phyloP scores from a whole-genome alignment of 2,888 invertebrate genomes.

The Tiliacea aurago region DNA sequence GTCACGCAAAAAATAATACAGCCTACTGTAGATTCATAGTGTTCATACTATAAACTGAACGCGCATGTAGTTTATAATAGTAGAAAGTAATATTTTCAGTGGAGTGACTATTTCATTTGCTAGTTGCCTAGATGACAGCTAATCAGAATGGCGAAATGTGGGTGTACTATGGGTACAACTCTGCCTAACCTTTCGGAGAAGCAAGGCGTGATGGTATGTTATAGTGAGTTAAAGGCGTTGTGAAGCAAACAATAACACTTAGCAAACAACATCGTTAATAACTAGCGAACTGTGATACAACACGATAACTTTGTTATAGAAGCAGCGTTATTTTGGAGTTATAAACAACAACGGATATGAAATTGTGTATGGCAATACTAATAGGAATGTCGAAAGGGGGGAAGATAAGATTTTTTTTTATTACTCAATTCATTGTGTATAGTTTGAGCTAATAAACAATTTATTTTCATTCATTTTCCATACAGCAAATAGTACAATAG shows the following conservation, averaged over 20 bases:
- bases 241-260: background rate
- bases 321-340: background rate
- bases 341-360: background rate
- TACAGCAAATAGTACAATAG: too few relatives aligned
- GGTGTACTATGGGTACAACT: too few relatives aligned
- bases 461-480: too few relatives aligned
- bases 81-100: background rate
- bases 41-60: background rate
- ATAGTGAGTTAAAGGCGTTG: background rate
- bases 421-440: too few relatives aligned
- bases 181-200: too few relatives aligned
- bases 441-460: too few relatives aligned
- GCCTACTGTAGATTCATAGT: too few relatives aligned
- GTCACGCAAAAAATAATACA: too few relatives aligned
- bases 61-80: background rate
- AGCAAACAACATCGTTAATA: constrained; percentile 11
- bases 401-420: too few relatives aligned
- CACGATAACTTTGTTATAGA: background rate
- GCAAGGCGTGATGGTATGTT: too few relatives aligned
- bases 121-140: background rate
- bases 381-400: too few relatives aligned
- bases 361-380: background rate
- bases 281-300: background rate
- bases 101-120: background rate
- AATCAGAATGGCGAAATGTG: too few relatives aligned